phyloP scores from a whole-genome alignment of 2,888 invertebrate species.

The Aromia moschata region DNA sequence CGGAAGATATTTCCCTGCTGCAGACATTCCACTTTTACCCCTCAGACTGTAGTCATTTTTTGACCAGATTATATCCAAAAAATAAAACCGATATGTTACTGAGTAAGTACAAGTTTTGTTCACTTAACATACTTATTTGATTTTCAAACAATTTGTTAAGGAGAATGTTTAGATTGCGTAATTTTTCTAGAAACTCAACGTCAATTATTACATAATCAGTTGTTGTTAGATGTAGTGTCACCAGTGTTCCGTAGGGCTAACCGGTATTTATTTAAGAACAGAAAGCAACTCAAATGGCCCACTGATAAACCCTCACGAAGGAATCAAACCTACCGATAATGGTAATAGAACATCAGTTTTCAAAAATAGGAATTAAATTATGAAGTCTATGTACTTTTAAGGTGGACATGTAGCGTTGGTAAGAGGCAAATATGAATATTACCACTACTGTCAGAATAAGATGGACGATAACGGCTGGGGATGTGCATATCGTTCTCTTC shows the following conservation, averaged over 20 bases:
- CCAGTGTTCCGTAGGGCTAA: constrained; percentile 83
- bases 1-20: constrained; percentile 57
- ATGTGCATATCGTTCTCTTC: constrained; percentile 97
- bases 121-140: not conserved
- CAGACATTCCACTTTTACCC: constrained; percentile 81
- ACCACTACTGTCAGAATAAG: constrained; percentile 96
- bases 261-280: constrained; percentile 66
- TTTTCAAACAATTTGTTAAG: constrained; percentile 3
- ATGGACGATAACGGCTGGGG: constrained; percentile 99
- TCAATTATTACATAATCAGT: constrained; percentile 74
- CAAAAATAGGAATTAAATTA: not conserved
- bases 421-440: constrained; percentile 89
- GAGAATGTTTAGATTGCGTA: not conserved
- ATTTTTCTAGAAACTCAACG: constrained; percentile 70
- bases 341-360: constrained; percentile 41
- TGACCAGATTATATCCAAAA: constrained; percentile 78
- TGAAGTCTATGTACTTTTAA: constrained; percentile 22
- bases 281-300: constrained; percentile 63
- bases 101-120: constrained; percentile 64
- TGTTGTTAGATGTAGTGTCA: constrained; percentile 72
- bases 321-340: constrained; percentile 57
- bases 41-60: constrained; percentile 76
- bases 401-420: constrained; percentile 70
- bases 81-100: constrained; percentile 73
- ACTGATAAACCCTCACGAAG: constrained; percentile 80